phyloP scores from a whole-genome alignment of 2,113 vertebrate genomes.

The Takifugu flavidus region DNA sequence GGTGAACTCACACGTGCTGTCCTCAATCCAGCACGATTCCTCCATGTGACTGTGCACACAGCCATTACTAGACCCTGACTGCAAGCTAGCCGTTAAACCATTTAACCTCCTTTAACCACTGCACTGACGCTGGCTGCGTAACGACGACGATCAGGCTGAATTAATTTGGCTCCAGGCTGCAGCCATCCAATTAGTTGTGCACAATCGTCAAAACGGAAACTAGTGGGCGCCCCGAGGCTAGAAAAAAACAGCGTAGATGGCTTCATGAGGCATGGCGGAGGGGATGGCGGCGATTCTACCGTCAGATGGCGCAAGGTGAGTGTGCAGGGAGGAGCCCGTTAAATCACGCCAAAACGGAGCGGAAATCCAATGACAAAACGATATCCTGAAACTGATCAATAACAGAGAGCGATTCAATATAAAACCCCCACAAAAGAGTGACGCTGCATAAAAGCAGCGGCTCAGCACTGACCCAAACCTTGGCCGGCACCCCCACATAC shows the following conservation, averaged over 20 bases:
- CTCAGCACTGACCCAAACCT: too few relatives aligned
- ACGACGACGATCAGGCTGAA: constrained; percentile 40
- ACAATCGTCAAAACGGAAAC: constrained; percentile 66
- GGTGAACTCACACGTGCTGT: constrained; percentile 1
- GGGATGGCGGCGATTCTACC: constrained; percentile 68
- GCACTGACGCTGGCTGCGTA: constrained; percentile 22
- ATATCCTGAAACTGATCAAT: too few relatives aligned
- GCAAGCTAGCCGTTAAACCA: too few relatives aligned
- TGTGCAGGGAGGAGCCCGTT: constrained; percentile 23
- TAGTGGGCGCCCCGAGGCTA: constrained; percentile 58
- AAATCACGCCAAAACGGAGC: constrained; percentile 31
- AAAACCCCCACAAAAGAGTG: too few relatives aligned
- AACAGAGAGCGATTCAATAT: too few relatives aligned
- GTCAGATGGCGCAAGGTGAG: constrained; percentile 68
- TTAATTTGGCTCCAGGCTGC: constrained; percentile 43
- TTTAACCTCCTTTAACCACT: neutral
- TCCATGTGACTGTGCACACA: constrained; percentile 8
- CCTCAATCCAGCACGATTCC: neutral
- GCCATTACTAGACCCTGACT: neutral
- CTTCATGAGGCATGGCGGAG: constrained; percentile 69
- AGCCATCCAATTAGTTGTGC: constrained; percentile 72
- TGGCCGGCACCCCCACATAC: too few relatives aligned
- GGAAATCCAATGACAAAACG: neutral
- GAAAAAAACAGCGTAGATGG: constrained; percentile 63
- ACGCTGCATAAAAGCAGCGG: too few relatives aligned